These are phyloP conservation scores for Microplitis demolitor DNA, from an alignment of 1,140 invertebrate species.

Conservation along the genomic window DNA sequence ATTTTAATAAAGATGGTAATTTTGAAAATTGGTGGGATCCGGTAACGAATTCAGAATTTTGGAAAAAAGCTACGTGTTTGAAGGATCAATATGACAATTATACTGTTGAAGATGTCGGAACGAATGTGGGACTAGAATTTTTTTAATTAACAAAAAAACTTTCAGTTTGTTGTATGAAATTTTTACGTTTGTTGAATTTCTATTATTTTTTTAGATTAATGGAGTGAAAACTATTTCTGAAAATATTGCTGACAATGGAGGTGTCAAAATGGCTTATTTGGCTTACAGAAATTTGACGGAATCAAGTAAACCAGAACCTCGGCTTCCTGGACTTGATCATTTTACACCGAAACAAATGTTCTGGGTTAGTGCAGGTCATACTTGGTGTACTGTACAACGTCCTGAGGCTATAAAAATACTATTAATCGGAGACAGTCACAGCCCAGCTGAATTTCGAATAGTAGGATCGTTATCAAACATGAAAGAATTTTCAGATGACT, in stretches of 20 bases:
- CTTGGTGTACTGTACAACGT: slow-evolving; percentile 62
- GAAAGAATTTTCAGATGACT: slow-evolving; percentile 79
- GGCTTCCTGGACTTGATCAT: slow-evolving; percentile 61
- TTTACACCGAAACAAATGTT: slow-evolving; percentile 19
- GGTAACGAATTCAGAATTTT: slow-evolving; percentile 75
- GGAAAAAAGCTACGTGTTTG: slow-evolving; percentile 80
- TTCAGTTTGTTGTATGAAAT: background rate
- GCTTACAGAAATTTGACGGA: slow-evolving; percentile 77
- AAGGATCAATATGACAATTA: slow-evolving; percentile 88
- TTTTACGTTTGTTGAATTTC: too few species aligned
- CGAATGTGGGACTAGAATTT: slow-evolving; percentile 66
- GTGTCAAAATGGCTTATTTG: slow-evolving; percentile 84
- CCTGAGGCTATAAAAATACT: slow-evolving; percentile 73
- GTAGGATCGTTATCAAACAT: slow-evolving; percentile 21
- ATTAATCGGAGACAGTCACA: slow-evolving; percentile 70
- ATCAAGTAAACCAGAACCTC: slow-evolving; percentile 67
- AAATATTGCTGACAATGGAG: slow-evolving; percentile 91
- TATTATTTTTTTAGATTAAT: slow-evolving; percentile 81
- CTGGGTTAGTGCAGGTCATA: slow-evolving; percentile 51
- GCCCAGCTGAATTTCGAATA: slow-evolving; percentile 69
- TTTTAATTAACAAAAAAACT: background rate
- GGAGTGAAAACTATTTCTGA: slow-evolving; percentile 89
- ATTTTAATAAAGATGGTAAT: slow-evolving; percentile 90
- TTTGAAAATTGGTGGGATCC: slow-evolving; percentile 84
- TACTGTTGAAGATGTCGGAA: slow-evolving; percentile 69